Evolutionary conservation across 2,888 invertebrate genomes (phyloP), one percentile per base, ranked within the genome.

Genomic region (Tortricodes alternella): DNA sequence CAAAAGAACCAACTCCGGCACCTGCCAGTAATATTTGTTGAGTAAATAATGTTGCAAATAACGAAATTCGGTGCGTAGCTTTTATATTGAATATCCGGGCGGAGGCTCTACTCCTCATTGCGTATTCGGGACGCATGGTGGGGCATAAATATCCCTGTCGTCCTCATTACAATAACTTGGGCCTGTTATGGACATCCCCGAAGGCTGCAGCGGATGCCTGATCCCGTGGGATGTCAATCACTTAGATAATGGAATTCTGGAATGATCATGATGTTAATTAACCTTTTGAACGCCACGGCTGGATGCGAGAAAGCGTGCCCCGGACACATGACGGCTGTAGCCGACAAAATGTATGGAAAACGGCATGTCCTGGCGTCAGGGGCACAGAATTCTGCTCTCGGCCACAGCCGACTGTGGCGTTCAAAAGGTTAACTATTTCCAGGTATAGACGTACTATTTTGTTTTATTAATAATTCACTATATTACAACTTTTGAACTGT

Each of bases 121-220:
- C 59, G 76, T 88, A 89, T 89, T 87, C 89, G 72, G 82, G 77
- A 71, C 74, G 86, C 87, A 76, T 85, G 83, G 76, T 63, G 61
- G 62, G 82, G 85, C 89, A 89, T 89, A 90, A 90, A 89, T 89
- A 90, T 89, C 87, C 83, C 80, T 83, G 85, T 85, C 88, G 81
- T 74, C 67, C 86, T 88, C 87, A 87, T 89, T 89, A 89, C 85
- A 85, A 87, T 86, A 83, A 85, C 79, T 85, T 82, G 68, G 83
- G 78, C 78, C 73, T 68, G 66, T 63, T 70, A 69, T 67, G 82
- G 78, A 79, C 73, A 75, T 82, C 82, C 85, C 83, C 60, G 64
- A 65, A 78, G 83, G 78, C 75, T 73, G 79, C 73, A 73, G 73
- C 76, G 82, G 85, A 83, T 77, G 76, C 75, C 67, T 66, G 61